Percentiles rank a stretch among this genome's conserved stretches.
Evolutionary conservation across 2,113 vertebrate genomes (phyloP).

Genomic region (Myocastor coypus): DNA sequence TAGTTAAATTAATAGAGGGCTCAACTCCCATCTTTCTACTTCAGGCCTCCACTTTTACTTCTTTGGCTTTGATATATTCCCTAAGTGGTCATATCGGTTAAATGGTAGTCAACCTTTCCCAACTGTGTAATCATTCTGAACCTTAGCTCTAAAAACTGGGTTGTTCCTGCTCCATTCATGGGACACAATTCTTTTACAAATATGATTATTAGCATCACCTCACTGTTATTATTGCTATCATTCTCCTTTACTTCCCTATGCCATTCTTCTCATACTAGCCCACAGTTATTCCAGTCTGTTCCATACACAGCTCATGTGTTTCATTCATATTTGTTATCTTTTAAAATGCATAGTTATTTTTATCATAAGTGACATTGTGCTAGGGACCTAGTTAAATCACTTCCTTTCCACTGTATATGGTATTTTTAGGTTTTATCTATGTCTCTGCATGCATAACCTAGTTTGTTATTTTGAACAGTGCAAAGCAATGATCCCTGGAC

Average conservation of each 20-base stretch:
- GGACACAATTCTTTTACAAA: background rate
- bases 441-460: background rate
- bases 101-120: background rate
- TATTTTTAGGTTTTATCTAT: background rate
- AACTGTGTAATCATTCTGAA: background rate
- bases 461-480: slow-evolving; percentile 25
- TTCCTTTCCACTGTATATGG: background rate
- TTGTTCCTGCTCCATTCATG: background rate
- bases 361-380: background rate
- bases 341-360: background rate
- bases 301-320: background rate
- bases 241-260: background rate
- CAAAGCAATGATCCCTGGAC: background rate
- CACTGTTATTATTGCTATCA: background rate
- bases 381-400: background rate
- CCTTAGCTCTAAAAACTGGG: background rate
- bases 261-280: background rate
- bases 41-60: background rate
- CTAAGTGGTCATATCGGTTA: background rate
- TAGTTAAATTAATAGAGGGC: slow-evolving; percentile 44
- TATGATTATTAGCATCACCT: background rate
- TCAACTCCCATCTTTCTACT: background rate
- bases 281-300: background rate
- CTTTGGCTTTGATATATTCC: slow-evolving; percentile 22
- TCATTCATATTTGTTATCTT: background rate